Base-by-base conservation (phyloP, 2,113 vertebrate genomes). In the Paracanthobrama guichenoti region DNA sequence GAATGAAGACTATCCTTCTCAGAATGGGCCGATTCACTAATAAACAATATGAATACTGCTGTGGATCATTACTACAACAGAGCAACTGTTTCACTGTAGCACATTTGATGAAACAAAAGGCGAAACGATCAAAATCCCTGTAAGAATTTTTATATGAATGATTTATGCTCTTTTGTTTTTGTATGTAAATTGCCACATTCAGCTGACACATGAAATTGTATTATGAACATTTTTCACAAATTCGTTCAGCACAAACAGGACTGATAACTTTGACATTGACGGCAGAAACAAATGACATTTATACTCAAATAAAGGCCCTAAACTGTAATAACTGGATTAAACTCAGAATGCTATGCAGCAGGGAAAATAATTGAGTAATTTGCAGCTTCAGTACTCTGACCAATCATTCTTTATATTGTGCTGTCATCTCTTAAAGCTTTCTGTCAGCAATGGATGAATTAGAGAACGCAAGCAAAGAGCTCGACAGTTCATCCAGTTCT, bases 31-130 rank as follows among this genome's bases (percentile, higher is more conserved):
- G 69, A 76, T 82, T 78, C 85, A 79, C 79, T 86, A 87, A 85
- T 83, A 55, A 90, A 89, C 86, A 83, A 64, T 50, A 60, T 46
- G 55, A 5, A 57, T 24, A 50, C 57, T 35, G 60, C 73, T 35
- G 18, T 13, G 67, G 48, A 64, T 26, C 24, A 6, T 73, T 79
- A 44, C 48, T 31, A 69, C 84, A 88, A 83, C 48, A 88, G 85
- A 81, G 88, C 92, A 86, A 90, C 87, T 31, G 72, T 62, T 89
- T 84, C 85, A 89, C 85, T 87, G 85, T 83, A 89, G 90, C 87
- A 91, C 81, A 89, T 86, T 80, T 79, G 90, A 93, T 88, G 46
- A 8, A 77, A 85, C 85, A 81, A 77, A 88, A 87, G 87, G 87
- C 85, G 39, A 50, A 74, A 88, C 84, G 4, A 76, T 80, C 85